These are phyloP conservation scores for Dastarcus helophoroides DNA, from an alignment of 2,888 invertebrate species.

Conservation along the genomic window DNA sequence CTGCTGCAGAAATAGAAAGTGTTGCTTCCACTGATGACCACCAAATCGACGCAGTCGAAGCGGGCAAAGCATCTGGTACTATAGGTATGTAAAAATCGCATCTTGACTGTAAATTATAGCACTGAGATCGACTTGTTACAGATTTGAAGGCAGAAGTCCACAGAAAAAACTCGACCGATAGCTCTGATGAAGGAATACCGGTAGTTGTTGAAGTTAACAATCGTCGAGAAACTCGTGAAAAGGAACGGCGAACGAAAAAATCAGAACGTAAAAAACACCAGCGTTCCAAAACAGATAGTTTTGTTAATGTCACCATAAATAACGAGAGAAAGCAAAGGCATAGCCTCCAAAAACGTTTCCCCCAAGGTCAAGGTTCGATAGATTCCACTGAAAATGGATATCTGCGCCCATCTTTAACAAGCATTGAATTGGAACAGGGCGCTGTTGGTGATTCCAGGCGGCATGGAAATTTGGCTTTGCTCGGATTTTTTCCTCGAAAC, in stretches of 20 bases:
- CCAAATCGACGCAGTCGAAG: constrained; percentile 22
- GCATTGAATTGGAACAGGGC: constrained; percentile 32
- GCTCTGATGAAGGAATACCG: constrained; percentile 58
- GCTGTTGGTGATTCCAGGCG: constrained; percentile 23
- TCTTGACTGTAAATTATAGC: constrained; percentile 1
- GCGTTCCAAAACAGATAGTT: constrained; percentile 24
- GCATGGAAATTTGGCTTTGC: constrained; percentile 49
- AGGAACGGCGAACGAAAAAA: constrained; percentile 13
- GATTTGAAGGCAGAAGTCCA: constrained; percentile 91
- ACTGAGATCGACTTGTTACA: constrained; percentile 17
- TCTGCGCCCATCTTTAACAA: constrained; percentile 33
- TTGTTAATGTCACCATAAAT: constrained; percentile 36
- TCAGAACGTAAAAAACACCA: constrained; percentile 20
- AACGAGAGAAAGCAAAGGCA: constrained; percentile 37
- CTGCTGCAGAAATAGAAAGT: constrained; percentile 33
- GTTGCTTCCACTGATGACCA: constrained; percentile 35
- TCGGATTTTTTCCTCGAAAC: constrained; percentile 39
- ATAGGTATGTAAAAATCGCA: constrained; percentile 25
- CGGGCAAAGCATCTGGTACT: constrained; percentile 29
- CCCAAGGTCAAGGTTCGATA: no score
- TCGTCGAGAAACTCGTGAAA: constrained; percentile 16
- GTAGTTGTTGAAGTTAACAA: constrained; percentile 36
- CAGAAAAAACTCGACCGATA: constrained; percentile 81
- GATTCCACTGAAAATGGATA: constrained; percentile 39
- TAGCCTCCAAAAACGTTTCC: constrained; percentile 36